Percentiles rank a stretch among this genome's conserved stretches.
phyloP scores from a whole-genome alignment of 23 tunicate genomes.

The Trididemnum miniatum region DNA sequence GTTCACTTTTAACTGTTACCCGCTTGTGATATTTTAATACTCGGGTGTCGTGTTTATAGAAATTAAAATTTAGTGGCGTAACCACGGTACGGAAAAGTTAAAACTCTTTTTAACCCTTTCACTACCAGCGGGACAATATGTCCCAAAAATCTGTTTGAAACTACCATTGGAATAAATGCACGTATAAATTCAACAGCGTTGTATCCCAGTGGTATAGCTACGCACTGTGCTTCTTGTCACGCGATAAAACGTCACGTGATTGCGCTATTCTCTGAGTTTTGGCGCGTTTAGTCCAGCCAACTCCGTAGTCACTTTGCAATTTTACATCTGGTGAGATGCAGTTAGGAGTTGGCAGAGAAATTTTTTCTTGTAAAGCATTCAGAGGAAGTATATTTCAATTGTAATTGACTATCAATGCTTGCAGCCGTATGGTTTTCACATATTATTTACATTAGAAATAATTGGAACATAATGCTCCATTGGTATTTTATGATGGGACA shows the following conservation, averaged over 20 bases:
- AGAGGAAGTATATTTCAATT: not conserved
- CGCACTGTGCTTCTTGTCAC: not conserved
- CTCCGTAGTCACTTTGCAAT: not conserved
- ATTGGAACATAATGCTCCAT: not conserved
- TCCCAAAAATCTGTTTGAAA: not conserved
- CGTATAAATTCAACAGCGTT: not conserved
- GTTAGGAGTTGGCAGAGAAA: not conserved
- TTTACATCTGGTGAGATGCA: not conserved
- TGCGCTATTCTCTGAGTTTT: not conserved
- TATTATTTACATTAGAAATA: not conserved
- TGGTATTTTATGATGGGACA: no score
- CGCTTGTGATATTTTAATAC: no score
- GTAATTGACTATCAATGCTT: not conserved
- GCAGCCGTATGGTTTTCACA: not conserved
- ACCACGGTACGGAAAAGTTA: no score
- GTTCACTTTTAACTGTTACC: no score
- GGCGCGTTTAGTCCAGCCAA: not conserved
- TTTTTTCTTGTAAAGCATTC: not conserved
- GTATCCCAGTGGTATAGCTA: no score
- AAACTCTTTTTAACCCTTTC: no score
- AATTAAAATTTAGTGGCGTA: no score
- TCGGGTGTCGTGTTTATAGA: no score
- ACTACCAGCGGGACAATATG: no score
- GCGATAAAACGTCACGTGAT: not conserved
- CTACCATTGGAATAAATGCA: not conserved